Percentiles rank a stretch among this genome's conserved stretches.
Evolutionary conservation across 2,113 vertebrate genomes (phyloP).

Genomic region (Thamnophis sirtalis): DNA sequence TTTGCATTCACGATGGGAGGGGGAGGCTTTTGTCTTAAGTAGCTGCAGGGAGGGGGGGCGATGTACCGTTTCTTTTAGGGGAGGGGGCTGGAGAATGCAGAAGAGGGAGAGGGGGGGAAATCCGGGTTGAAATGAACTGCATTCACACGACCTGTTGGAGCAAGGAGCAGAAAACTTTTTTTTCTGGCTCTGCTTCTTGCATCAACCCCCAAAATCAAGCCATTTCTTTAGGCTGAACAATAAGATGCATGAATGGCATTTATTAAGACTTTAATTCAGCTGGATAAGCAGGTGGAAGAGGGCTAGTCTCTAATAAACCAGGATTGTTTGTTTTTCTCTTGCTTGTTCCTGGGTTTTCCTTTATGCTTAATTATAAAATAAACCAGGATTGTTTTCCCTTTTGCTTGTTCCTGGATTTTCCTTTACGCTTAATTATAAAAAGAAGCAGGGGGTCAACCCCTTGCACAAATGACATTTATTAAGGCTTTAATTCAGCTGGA

Average conservation of each 20-base stretch:
- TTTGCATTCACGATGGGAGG: neutral
- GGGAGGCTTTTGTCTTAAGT: neutral
- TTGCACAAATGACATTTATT: neutral
- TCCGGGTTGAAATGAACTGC: rapidly evolving
- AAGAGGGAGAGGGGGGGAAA: neutral
- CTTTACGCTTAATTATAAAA: neutral
- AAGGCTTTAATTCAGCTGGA: neutral
- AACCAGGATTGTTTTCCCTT: neutral
- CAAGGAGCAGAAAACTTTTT: neutral
- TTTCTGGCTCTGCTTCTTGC: neutral
- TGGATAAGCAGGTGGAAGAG: neutral
- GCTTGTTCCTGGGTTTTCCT: neutral
- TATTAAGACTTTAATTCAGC: neutral
- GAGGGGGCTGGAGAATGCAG: neutral
- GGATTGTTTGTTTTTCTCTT: neutral
- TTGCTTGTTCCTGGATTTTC: neutral
- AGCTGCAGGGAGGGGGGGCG: neutral
- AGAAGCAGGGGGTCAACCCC: neutral
- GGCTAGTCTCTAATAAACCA: neutral
- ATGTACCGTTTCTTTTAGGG: neutral
- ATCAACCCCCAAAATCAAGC: neutral
- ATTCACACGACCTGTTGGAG: neutral
- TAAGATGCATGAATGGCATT: neutral
- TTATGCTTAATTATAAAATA: neutral
- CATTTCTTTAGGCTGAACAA: no score